Evolutionary conservation across 2,888 invertebrate species (phyloP).

Genomic region (Tenthredo mesomela): DNA sequence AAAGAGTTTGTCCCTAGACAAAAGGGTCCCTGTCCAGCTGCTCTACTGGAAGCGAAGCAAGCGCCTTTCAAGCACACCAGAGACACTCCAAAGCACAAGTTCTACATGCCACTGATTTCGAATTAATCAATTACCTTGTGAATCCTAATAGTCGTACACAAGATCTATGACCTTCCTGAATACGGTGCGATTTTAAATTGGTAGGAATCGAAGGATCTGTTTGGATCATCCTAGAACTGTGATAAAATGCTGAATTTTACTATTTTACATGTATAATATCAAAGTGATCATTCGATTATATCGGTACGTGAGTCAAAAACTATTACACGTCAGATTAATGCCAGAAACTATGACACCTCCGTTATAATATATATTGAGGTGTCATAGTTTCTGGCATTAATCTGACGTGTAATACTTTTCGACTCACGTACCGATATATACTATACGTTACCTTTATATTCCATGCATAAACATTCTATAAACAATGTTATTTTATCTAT

Average conservation of each 20-base stretch:
- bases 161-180: not conserved
- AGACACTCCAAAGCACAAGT: slow-evolving; percentile 91
- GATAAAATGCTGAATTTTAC: slow-evolving; percentile 38
- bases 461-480: slow-evolving; percentile 4
- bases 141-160: not conserved
- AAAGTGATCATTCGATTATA: slow-evolving; percentile 13
- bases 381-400: no score
- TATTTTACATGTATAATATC: slow-evolving; percentile 13
- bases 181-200: not conserved
- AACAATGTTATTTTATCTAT: slow-evolving; percentile 14
- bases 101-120: slow-evolving; percentile 86
- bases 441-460: not conserved
- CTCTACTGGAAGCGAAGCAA: slow-evolving; percentile 86
- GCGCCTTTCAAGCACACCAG: slow-evolving; percentile 91
- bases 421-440: no score
- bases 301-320: no score
- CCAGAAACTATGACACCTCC: no score
- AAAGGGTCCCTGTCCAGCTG: slow-evolving; percentile 89
- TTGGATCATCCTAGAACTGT: slow-evolving; percentile 16
- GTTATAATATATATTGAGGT: no score
- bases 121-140: slow-evolving; percentile 66
- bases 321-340: no score
- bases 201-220: not conserved
- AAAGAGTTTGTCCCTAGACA: slow-evolving; percentile 88
- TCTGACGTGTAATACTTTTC: no score